Base-by-base conservation (phyloP, 1,140 invertebrate genomes). In the Scaptodrosophila lebanonensis region DNA sequence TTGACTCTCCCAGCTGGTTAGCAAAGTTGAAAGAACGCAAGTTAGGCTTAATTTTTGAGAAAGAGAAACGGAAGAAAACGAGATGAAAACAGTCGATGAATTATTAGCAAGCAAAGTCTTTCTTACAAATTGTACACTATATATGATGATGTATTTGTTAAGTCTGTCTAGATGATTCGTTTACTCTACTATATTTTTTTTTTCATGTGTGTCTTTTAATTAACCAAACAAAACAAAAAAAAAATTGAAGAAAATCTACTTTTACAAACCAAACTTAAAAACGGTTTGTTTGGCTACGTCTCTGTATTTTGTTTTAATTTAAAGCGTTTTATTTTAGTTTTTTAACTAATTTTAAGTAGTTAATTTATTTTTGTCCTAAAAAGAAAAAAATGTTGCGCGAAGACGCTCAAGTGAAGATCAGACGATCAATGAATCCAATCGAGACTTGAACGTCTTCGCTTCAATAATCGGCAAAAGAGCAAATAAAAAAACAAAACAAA, bases 321-420 rank as follows among this genome's bases (percentile, higher is more conserved):
- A 59, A 69, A 56, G 48, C 51, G 54, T 72, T 72, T 79, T 68
- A 79, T 47, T 75, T 82, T 79, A 79, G 68, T 82, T 82, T 82
- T 82, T 82, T 82, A 82, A 75, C 75, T 82, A 82, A 82, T 82
- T 82, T 82, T 82, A 82, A 82, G 75, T 82, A 82, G 75, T 70
- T 82, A 82, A 82, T 82, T 82, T 82, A 82, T 82, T 77, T 67
- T 77, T 71, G 61, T 75, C 56, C 53, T 76, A 66, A 62, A 25
- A n/a, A 3, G 25, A 35, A 57, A 15, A 27, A 40, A 2, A 40
- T n/a, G n/a, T n/a, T n/a, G n/a, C n/a, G 6, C 13, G 50, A 17
- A 2, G 42, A 44, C 17, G 12, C 54, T 17, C 49, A 48, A 39
- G 52, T 32, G 15, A 7, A 9, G n/a, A 40, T 38, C n/a, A 32